phyloP scores from a whole-genome alignment of 2,113 vertebrate species.

The Brevimyrus niger region DNA sequence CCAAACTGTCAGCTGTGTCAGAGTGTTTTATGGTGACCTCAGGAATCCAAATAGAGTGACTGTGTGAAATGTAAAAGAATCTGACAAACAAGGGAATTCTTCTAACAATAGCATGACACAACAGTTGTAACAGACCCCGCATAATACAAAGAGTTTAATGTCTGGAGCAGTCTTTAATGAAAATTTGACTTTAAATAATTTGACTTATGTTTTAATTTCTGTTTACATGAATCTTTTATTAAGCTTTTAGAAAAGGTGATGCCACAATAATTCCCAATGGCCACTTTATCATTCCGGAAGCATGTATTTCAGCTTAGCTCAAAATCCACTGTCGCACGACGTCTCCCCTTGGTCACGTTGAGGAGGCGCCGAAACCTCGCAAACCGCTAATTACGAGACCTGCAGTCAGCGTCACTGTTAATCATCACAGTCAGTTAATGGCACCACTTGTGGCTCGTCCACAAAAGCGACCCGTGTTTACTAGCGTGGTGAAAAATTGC shows the following conservation, averaged over 20 bases:
- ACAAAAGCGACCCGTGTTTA: not conserved
- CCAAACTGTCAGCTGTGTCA: not conserved
- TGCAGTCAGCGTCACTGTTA: not conserved
- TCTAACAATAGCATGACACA: not conserved
- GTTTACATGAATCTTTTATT: not conserved
- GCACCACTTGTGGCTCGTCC: not conserved
- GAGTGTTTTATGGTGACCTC: not conserved
- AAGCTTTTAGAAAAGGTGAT: not conserved
- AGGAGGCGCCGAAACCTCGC: not conserved
- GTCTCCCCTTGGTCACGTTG: not conserved
- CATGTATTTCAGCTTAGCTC: not conserved
- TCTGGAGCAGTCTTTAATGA: not conserved
- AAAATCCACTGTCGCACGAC: not conserved
- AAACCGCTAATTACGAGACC: not conserved
- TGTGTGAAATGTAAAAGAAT: not conserved
- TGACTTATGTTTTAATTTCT: not conserved
- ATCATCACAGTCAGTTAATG: not conserved
- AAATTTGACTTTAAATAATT: not conserved
- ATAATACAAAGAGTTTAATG: not conserved
- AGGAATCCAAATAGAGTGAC: not conserved
- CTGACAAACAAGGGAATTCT: not conserved
- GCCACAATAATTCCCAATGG: not conserved
- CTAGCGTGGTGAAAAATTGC: not conserved
- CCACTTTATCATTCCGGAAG: not conserved
- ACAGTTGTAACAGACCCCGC: not conserved